Evolutionary conservation across 2,888 invertebrate genomes (phyloP), one percentile per base, ranked within the genome.

Genomic region (Dasypolia templi): DNA sequence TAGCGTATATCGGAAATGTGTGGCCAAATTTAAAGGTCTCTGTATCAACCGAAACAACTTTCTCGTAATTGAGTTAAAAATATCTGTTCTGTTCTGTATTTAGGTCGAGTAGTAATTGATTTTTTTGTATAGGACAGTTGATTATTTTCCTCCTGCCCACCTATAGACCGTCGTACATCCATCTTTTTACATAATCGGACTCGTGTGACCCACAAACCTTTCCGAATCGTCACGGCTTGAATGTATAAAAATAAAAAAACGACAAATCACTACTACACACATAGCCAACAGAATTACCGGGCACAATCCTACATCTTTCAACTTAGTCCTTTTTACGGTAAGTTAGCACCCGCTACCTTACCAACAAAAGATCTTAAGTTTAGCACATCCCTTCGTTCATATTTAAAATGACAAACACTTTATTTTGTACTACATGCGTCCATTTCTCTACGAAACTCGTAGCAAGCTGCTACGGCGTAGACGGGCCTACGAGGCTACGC

Each of bases 391-490:
- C 42, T 32, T n/a, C 35, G n/a, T 77, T 44, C 7, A 63, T 77
- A 70, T 59, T 64, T 46, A 39, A 58, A 49, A 35, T 17, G 35
- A 56, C 29, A 12, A 1, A 39, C n/a, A 22, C 29, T 46, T 64
- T 55, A 55, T 55, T 55, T 72, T 22, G 11, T 70, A 12, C n/a
- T 14, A 9, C 14, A 17, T 22, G n/a, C 6, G 46, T 39, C 19
- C 1, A 29, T 39, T 29, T 49, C 29, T n/a, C n/a, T 39, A 39
- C 1, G 5, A 39, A 39, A 0, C 4, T 56, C 72, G 56, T 72
- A 72, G 72, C 56, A 29, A 46, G n/a, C 4, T 7, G 49, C 72
- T 72, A 72, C 46, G 58, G 72, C 72, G 72, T 72, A 72, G 72
- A 9, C 39, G 4, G 11, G 58, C 17, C 58, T 49, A 72, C 58